Conservation (phyloP, 2,888 invertebrate genomes). For the Halictus quadricinctus region DNA sequence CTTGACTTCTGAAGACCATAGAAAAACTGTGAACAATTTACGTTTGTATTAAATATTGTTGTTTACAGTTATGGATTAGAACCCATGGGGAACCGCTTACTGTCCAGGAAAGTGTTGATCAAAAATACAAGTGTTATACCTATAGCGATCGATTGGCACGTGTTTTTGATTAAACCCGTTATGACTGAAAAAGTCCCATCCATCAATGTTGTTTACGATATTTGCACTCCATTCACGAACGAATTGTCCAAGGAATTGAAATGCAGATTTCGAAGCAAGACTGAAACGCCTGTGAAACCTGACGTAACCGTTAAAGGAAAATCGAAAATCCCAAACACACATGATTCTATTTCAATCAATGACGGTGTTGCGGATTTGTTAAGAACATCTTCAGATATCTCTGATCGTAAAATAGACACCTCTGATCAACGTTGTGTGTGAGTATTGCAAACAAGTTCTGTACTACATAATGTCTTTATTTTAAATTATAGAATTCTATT, state of each 20-base stretch:
- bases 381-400: background rate
- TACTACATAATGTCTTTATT: background rate
- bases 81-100: slow-evolving; percentile 54
- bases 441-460: background rate
- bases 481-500: background rate
- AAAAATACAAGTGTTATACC: slow-evolving; percentile 75
- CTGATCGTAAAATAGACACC: background rate
- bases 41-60: background rate
- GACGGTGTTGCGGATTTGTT: background rate
- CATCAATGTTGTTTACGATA: slow-evolving; percentile 71
- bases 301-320: background rate
- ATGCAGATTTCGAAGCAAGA: background rate
- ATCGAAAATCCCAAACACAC: background rate
- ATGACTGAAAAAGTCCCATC: slow-evolving; percentile 58
- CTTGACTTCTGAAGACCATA: background rate
- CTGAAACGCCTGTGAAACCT: slow-evolving; percentile 23
- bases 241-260: slow-evolving; percentile 33
- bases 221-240: slow-evolving; percentile 63
- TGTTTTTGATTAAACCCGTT: slow-evolving; percentile 65
- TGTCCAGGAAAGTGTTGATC: slow-evolving; percentile 69
- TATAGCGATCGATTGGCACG: slow-evolving; percentile 75
- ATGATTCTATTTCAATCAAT: background rate
- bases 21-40: background rate
- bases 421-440: background rate
- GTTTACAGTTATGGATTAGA: slow-evolving; percentile 72